Percentiles rank a stretch among this genome's conserved stretches.
Conservation (phyloP, 1,140 invertebrate species). For the Drosophila bifasciata region DNA sequence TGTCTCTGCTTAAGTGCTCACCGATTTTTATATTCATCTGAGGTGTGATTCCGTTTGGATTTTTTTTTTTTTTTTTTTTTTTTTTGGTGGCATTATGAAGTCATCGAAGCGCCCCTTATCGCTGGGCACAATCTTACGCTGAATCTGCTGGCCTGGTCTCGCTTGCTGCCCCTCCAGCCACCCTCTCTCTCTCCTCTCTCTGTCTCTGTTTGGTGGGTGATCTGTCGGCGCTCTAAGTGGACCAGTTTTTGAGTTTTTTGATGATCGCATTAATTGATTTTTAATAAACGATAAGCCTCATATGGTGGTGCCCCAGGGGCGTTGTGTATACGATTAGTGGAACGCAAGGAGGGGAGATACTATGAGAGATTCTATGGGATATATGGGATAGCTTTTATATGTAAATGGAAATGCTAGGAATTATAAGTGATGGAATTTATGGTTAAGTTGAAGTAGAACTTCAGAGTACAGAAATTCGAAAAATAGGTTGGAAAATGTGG, state of each 20-base stretch:
- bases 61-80: too few species aligned
- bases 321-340: neutral
- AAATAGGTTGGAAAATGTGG: too few species aligned
- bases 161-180: constrained; percentile 33
- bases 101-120: constrained; percentile 60
- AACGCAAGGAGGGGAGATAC: too few species aligned
- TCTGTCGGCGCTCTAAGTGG: constrained; percentile 55
- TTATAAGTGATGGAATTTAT: too few species aligned
- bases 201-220: neutral
- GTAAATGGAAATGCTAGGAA: too few species aligned
- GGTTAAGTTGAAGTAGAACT: too few species aligned
- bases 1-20: constrained; percentile 59
- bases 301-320: constrained; percentile 8
- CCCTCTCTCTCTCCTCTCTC: constrained; percentile 17
- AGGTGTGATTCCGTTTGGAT: constrained; percentile 74
- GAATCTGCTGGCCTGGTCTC: constrained; percentile 8
- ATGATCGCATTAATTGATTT: constrained; percentile 71
- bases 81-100: constrained; percentile 70
- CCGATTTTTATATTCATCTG: constrained; percentile 72
- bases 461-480: too few species aligned
- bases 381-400: too few species aligned
- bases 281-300: constrained; percentile 59
- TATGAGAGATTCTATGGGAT: neutral
- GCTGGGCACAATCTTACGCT: constrained; percentile 27
- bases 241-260: constrained; percentile 77